phyloP scores from a whole-genome alignment of 1,140 invertebrate genomes.

The Gonioctena quinquepunctata region DNA sequence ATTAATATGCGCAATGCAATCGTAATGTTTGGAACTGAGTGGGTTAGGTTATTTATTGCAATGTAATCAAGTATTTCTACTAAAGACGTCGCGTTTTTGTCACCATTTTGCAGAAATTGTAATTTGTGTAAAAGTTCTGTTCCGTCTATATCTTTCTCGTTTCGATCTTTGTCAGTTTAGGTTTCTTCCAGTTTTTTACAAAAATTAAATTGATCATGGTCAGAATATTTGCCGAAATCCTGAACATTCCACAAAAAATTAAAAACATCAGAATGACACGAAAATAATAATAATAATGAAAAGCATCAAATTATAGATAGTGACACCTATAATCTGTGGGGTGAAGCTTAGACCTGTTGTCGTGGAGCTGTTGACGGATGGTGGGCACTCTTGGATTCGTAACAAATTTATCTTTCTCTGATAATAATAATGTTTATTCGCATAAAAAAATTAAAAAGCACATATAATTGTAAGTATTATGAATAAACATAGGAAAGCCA shows the following conservation, averaged over 20 bases:
- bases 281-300: too few species aligned
- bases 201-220: background rate
- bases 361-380: too few species aligned
- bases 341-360: too few species aligned
- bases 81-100: background rate
- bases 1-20: background rate
- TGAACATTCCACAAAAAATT: background rate
- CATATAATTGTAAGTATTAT: too few species aligned
- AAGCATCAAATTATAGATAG: too few species aligned
- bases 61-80: background rate
- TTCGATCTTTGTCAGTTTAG: conserved; percentile 6
- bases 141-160: conserved; percentile 10
- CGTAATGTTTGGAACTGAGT: conserved; percentile 1
- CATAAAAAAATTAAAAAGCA: too few species aligned
- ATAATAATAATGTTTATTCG: too few species aligned
- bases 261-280: background rate
- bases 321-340: too few species aligned
- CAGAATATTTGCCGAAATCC: conserved; percentile 13
- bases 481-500: too few species aligned
- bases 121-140: conserved; percentile 8
- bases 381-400: too few species aligned
- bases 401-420: too few species aligned
- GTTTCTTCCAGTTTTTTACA: conserved; percentile 9
- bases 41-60: conserved; percentile 7
- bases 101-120: background rate